A percentile compares a stretch with the other conserved stretches of the same genome.
These are phyloP conservation scores for Chlamydotis undulata DNA, from an alignment of 2,113 vertebrate species.

Conservation along the genomic window DNA sequence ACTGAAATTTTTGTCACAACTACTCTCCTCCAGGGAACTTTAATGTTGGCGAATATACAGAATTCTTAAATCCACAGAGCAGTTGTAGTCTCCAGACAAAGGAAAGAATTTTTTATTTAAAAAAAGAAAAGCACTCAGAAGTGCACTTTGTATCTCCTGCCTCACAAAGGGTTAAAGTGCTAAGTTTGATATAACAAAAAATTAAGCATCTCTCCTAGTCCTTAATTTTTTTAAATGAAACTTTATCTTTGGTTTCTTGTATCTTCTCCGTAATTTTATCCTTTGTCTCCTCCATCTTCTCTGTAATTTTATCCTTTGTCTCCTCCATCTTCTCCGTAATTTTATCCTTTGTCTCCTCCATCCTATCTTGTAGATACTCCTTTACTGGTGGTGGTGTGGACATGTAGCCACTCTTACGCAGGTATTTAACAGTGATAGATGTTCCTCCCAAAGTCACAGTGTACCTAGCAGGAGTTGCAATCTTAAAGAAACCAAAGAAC, in stretches of 20 bases:
- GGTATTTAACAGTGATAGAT: constrained; percentile 89
- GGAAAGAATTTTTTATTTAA: background rate
- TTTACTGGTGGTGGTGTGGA: constrained; percentile 93
- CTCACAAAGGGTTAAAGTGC: constrained; percentile 65
- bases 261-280: constrained; percentile 86
- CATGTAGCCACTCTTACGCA: constrained; percentile 88
- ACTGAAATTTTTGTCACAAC: background rate
- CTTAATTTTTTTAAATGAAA: constrained; percentile 91
- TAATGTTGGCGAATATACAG: background rate
- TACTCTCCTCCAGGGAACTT: background rate
- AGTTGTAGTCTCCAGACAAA: background rate
- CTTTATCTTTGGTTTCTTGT: constrained; percentile 94
- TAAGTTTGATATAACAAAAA: constrained; percentile 1
- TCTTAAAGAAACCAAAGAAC: constrained; percentile 74
- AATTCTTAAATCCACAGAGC: constrained; percentile 41
- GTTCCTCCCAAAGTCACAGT: constrained; percentile 93
- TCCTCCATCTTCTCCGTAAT: constrained; percentile 87
- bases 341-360: constrained; percentile 83
- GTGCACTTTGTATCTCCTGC: constrained; percentile 23
- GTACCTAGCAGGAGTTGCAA: constrained; percentile 93
- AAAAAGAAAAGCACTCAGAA: background rate
- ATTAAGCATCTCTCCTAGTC: constrained; percentile 73
- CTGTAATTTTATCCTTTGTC: constrained; percentile 92
- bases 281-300: constrained; percentile 85
- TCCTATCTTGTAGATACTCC: constrained; percentile 91